These are phyloP conservation scores for Caranx melampygus DNA, from an alignment of 2,113 vertebrate genomes.

Conservation along the genomic window DNA sequence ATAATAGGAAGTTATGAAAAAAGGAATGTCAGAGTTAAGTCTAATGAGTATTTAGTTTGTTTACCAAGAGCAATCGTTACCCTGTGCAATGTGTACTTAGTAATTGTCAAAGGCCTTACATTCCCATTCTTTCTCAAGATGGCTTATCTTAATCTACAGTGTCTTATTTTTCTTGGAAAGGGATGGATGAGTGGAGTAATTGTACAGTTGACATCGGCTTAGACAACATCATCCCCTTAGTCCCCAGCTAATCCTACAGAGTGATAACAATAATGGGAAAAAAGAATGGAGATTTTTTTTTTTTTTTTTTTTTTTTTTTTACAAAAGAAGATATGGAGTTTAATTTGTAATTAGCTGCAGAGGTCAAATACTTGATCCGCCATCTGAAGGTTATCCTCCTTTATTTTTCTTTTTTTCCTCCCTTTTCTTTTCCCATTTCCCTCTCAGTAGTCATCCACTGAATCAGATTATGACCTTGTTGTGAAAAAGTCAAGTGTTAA, in stretches of 20 bases:
- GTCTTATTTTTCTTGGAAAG: conserved; percentile 71
- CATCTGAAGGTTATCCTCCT: conserved; percentile 72
- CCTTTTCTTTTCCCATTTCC: conserved; percentile 8
- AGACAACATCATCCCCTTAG: conserved; percentile 81
- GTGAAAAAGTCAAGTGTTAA: conserved; percentile 64
- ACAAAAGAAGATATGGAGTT: conserved; percentile 75
- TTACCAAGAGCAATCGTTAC: conserved; percentile 67
- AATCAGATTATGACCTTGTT: conserved; percentile 72
- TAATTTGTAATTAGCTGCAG: conserved; percentile 80
- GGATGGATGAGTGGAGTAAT: conserved; percentile 75
- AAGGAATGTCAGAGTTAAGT: conserved; percentile 87
- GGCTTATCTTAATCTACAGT: conserved; percentile 74
- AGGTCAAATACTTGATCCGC: conserved; percentile 71
- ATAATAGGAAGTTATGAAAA: conserved; percentile 94
- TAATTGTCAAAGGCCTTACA: conserved; percentile 69
- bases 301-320: conserved; percentile 40
- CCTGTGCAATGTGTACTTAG: conserved; percentile 54
- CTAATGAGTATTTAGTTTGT: conserved; percentile 91
- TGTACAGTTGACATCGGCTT: conserved; percentile 83
- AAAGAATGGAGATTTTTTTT: conserved; percentile 60
- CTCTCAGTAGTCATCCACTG: conserved; percentile 54
- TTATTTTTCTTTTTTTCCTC: conserved; percentile 22
- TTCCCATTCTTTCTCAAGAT: conserved; percentile 64
- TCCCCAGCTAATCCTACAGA: conserved; percentile 77
- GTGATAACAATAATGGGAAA: conserved; percentile 79